A percentile compares a stretch with the other conserved stretches of the same genome.
These are phyloP conservation scores for Escarpia spicata DNA, from an alignment of 2,888 invertebrate genomes.

Conservation along the genomic window DNA sequence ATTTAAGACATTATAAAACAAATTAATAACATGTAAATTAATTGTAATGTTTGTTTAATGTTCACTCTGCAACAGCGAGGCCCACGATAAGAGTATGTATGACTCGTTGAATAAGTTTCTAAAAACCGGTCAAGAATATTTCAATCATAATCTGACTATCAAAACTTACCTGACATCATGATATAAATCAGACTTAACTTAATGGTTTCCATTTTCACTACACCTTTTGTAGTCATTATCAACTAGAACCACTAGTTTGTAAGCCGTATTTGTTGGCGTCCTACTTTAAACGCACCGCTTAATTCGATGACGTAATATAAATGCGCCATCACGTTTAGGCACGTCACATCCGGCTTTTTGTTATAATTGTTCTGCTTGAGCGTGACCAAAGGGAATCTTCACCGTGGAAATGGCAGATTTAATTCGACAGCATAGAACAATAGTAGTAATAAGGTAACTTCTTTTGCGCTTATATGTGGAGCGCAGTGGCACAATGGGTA, in stretches of 20 bases:
- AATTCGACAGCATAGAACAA: neutral
- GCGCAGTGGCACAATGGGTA: no score
- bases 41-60: no score
- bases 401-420: neutral
- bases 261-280: neutral
- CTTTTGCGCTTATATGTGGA: no score
- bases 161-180: neutral
- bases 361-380: neutral
- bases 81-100: no score
- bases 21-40: no score
- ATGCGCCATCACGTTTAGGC: neutral
- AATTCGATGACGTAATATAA: neutral
- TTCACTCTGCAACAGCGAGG: no score
- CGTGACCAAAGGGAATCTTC: neutral
- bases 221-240: neutral
- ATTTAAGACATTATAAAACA: no score
- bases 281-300: neutral
- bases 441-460: neutral
- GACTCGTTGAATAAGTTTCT: no score
- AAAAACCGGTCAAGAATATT: no score
- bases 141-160: neutral
- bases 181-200: neutral
- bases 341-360: neutral
- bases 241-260: neutral
- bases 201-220: neutral